These are phyloP conservation scores for Polyergus mexicanus DNA, from an alignment of 1,140 invertebrate genomes.

Conservation along the genomic window DNA sequence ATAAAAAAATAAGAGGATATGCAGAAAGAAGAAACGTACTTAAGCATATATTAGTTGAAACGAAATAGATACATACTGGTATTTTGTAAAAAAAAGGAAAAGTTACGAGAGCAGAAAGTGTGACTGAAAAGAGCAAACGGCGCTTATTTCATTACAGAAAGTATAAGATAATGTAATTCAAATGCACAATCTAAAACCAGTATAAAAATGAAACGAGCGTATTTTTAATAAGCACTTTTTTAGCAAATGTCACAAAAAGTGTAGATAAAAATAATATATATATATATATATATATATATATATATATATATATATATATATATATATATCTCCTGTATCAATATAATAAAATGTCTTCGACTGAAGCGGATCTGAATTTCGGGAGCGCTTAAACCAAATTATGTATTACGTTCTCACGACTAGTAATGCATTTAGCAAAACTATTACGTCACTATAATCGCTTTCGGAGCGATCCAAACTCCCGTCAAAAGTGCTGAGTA, in stretches of 20 bases:
- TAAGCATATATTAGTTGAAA: too few species aligned
- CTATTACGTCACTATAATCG: slow-evolving; percentile 35
- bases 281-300: too few species aligned
- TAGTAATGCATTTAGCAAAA: background rate
- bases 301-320: too few species aligned
- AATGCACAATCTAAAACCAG: background rate
- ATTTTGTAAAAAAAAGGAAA: background rate
- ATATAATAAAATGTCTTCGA: background rate
- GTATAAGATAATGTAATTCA: background rate
- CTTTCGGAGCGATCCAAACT: background rate
- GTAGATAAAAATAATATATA: background rate
- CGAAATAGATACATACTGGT: background rate
- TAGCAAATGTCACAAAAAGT: background rate
- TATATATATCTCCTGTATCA: background rate
- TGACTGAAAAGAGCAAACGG: background rate
- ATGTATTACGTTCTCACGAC: background rate
- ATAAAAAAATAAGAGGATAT: too few species aligned
- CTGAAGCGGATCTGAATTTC: background rate
- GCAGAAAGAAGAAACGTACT: too few species aligned
- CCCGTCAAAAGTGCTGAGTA: background rate
- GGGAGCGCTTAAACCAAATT: background rate
- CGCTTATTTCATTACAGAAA: background rate
- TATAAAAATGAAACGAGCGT: background rate
- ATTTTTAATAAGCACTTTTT: background rate
- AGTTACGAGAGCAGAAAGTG: background rate